Evolutionary conservation across 2,888 invertebrate species (phyloP).

Genomic region (Pediacus dermestoides): DNA sequence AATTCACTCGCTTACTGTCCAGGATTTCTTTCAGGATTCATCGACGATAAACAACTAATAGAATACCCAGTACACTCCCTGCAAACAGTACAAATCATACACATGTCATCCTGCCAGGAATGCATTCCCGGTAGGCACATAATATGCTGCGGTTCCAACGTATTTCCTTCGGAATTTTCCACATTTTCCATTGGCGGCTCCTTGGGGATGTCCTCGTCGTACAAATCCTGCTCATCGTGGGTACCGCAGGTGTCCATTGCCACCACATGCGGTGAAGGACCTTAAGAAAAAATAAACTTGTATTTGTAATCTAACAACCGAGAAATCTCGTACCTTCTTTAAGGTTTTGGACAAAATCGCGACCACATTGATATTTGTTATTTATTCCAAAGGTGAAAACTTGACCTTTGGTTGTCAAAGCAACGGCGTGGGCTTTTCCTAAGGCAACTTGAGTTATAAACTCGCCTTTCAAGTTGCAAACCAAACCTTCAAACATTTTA

Average conservation of each 20-base stretch:
- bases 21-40: constrained; percentile 75
- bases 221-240: constrained; percentile 52
- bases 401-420: constrained; percentile 81
- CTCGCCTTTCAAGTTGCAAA: constrained; percentile 46
- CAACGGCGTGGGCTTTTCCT: constrained; percentile 95
- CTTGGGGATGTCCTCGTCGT: constrained; percentile 54
- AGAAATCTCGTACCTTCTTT: constrained; percentile 55
- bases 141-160: constrained; percentile 34
- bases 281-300: constrained; percentile 7
- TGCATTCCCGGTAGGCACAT: constrained; percentile 69
- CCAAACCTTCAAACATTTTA: constrained; percentile 37
- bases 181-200: constrained; percentile 56
- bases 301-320: too few relatives aligned
- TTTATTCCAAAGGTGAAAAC: constrained; percentile 96
- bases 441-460: constrained; percentile 66
- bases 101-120: constrained; percentile 75
- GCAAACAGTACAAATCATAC: constrained; percentile 88
- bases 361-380: constrained; percentile 96
- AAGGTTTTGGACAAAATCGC: constrained; percentile 71
- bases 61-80: constrained; percentile 93
- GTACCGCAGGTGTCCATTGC: constrained; percentile 59
- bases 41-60: constrained; percentile 69
- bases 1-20: constrained; percentile 70
- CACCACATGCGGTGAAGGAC: constrained; percentile 36
- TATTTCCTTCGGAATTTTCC: constrained; percentile 46